A percentile compares a stretch with the other conserved stretches of the same genome.
phyloP scores from a whole-genome alignment of 2,888 invertebrate species.

The Malthinus flaveolus region DNA sequence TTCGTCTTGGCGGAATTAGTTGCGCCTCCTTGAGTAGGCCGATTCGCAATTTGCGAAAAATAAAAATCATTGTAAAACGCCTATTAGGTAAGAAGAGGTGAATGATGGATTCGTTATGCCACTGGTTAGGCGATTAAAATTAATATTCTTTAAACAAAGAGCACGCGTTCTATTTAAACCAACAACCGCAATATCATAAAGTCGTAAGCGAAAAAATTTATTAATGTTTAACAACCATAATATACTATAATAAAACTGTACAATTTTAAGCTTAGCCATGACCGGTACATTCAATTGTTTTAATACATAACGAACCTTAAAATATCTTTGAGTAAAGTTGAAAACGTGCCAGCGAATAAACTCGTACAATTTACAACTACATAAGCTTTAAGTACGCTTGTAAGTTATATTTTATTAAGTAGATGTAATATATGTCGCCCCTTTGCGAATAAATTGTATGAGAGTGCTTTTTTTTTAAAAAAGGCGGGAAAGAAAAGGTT shows the following conservation, averaged over 20 bases:
- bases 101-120: too few species aligned
- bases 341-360: slow-evolving; percentile 25
- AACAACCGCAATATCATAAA: slow-evolving; percentile 14
- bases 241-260: slow-evolving; percentile 22
- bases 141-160: background rate
- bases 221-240: slow-evolving; percentile 18
- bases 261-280: slow-evolving; percentile 25
- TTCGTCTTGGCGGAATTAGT: too few species aligned
- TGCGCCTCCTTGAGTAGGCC: too few species aligned
- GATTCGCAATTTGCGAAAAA: too few species aligned
- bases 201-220: slow-evolving; percentile 13
- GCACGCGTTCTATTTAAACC: slow-evolving; percentile 16
- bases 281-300: slow-evolving; percentile 18
- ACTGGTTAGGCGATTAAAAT: too few species aligned
- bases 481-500: too few species aligned
- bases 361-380: slow-evolving; percentile 22
- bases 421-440: slow-evolving; percentile 34
- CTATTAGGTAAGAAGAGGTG: too few species aligned
- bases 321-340: slow-evolving; percentile 16
- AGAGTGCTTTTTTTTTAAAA: too few species aligned
- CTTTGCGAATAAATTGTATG: background rate
- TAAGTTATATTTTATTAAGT: slow-evolving; percentile 37
- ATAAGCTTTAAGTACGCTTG: slow-evolving; percentile 26
- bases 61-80: too few species aligned
- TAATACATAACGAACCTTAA: slow-evolving; percentile 16